These are phyloP conservation scores for Drosophila pallidifrons DNA, from an alignment of 1,140 invertebrate species.

Conservation along the genomic window DNA sequence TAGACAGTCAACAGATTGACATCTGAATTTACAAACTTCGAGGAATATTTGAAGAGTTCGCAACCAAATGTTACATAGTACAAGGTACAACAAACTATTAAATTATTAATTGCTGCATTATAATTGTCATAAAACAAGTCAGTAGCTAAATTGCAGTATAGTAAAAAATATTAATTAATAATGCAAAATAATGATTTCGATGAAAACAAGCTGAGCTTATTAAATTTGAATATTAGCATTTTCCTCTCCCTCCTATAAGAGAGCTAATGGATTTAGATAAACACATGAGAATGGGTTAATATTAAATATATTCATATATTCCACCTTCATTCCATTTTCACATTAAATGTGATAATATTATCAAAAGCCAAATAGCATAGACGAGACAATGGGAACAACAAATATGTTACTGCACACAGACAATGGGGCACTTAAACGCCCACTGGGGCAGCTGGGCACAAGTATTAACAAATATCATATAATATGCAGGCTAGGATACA, in stretches of 20 bases:
- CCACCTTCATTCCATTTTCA: conserved; percentile 3
- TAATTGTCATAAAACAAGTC: too few relatives aligned
- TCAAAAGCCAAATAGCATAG: conserved; percentile 20
- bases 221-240: neutral
- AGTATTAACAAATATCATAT: conserved; percentile 52
- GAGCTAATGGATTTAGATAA: conserved; percentile 22
- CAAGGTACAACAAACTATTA: too few relatives aligned
- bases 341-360: conserved; percentile 46
- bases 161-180: neutral
- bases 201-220: neutral
- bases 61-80: too few relatives aligned
- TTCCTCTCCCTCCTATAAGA: neutral
- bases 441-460: neutral
- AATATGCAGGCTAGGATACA: conserved; percentile 23
- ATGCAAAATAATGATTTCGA: neutral
- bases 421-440: conserved; percentile 29
- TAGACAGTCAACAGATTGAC: neutral
- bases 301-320: neutral
- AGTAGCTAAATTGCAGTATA: too few relatives aligned
- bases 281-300: conserved; percentile 15
- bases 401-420: conserved; percentile 7
- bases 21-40: too few relatives aligned
- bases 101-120: too few relatives aligned
- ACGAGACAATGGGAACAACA: conserved; percentile 15
- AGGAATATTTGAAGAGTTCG: too few relatives aligned